These are phyloP conservation scores for Albula goreensis DNA, from an alignment of 2,113 vertebrate species.

Conservation along the genomic window DNA sequence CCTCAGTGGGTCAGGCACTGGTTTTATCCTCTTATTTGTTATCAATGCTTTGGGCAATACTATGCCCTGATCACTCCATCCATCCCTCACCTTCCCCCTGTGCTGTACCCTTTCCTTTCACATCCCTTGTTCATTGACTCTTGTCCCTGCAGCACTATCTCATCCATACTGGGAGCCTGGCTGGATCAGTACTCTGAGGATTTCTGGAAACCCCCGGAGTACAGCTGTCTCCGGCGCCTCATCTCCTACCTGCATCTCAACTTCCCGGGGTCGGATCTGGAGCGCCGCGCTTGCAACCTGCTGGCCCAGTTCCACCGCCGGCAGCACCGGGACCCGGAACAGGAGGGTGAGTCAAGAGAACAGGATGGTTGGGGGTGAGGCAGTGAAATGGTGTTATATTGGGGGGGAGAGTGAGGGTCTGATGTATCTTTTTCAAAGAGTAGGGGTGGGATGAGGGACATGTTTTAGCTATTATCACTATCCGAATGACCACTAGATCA, in stretches of 20 bases:
- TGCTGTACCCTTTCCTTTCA: background rate
- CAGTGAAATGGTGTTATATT: background rate
- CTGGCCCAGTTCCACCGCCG: constrained; percentile 87
- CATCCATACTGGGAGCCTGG: constrained; percentile 96
- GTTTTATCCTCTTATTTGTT: no score
- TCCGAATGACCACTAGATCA: background rate
- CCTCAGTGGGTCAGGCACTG: no score
- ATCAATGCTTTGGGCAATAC: no score
- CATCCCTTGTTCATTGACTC: background rate
- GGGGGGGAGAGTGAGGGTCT: background rate
- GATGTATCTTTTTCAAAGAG: background rate
- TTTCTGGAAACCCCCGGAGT: constrained; percentile 87
- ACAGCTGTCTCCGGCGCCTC: constrained; percentile 86
- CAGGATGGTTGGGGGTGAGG: no score
- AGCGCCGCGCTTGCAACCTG: constrained; percentile 87
- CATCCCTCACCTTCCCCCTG: background rate
- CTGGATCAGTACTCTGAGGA: constrained; percentile 97
- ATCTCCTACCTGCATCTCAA: constrained; percentile 85
- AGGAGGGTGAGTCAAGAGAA: constrained; percentile 70
- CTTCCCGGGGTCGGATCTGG: constrained; percentile 89
- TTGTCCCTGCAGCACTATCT: constrained; percentile 77
- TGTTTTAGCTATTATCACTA: background rate
- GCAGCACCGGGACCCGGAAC: constrained; percentile 74
- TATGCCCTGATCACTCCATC: no score
- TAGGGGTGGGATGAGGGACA: background rate